These are phyloP conservation scores for Morinoia aosen DNA, from an alignment of 2,888 invertebrate species.

Conservation along the genomic window DNA sequence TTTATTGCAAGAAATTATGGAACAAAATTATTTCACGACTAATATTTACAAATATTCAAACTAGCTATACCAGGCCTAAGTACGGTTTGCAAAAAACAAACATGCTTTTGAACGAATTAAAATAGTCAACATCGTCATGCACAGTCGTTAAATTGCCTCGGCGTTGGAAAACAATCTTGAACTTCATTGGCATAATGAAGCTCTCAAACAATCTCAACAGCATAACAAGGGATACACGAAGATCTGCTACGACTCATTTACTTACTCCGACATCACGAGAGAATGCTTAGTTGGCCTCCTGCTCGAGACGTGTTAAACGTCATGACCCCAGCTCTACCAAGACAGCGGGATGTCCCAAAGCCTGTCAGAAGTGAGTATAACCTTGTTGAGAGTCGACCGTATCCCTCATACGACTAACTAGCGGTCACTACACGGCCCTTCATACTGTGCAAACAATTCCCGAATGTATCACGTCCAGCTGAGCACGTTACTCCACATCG, in stretches of 20 bases:
- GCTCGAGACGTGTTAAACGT: neutral
- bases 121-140: neutral
- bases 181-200: neutral
- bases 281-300: neutral
- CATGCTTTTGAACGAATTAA: neutral
- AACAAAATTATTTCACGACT: constrained; percentile 7
- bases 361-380: neutral
- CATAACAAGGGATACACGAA: neutral
- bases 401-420: neutral
- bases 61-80: neutral
- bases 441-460: neutral
- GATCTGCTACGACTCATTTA: neutral
- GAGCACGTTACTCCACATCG: neutral
- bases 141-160: neutral
- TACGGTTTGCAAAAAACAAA: neutral
- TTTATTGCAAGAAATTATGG: constrained; percentile 33
- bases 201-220: neutral
- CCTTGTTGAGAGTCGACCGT: neutral
- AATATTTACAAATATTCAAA: constrained; percentile 22
- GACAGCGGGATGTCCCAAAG: neutral
- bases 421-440: neutral
- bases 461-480: neutral
- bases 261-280: neutral
- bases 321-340: neutral
- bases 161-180: neutral